Evolutionary conservation across 2,797 vertebrate genomes (phyloP).

Genomic region (Lithobates sylvaticus): DNA sequence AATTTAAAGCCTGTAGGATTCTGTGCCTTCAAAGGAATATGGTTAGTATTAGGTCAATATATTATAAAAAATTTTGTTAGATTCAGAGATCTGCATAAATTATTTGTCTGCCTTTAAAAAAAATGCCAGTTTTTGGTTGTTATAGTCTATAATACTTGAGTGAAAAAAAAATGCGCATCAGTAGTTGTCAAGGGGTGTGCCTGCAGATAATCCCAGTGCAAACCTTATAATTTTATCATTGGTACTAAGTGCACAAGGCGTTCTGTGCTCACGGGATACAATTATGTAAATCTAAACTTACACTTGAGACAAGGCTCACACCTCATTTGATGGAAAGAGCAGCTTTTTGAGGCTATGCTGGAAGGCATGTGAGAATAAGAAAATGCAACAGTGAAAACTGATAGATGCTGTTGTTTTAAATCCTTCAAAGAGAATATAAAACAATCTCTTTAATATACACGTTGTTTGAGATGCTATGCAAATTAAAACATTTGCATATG

Average conservation of each 20-base stretch:
- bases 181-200: neutral
- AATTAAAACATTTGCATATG: conserved; percentile 35
- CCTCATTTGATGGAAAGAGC: neutral
- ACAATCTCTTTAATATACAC: neutral
- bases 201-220: neutral
- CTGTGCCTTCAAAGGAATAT: no score
- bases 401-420: conserved; percentile 22
- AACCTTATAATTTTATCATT: neutral
- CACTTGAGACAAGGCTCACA: neutral
- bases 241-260: neutral
- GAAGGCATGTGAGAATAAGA: neutral
- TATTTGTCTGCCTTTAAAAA: no score
- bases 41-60: no score
- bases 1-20: no score
- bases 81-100: no score
- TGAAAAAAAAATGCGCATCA: neutral
- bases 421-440: conserved; percentile 29
- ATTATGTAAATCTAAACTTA: neutral
- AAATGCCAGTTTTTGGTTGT: no score
- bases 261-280: neutral
- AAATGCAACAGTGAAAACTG: conserved; percentile 15
- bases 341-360: neutral
- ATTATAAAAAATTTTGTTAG: no score
- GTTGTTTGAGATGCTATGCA: conserved; percentile 18
- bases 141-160: neutral